Base-by-base conservation (phyloP, 2,888 invertebrate genomes). In the Cynaeus angustus region DNA sequence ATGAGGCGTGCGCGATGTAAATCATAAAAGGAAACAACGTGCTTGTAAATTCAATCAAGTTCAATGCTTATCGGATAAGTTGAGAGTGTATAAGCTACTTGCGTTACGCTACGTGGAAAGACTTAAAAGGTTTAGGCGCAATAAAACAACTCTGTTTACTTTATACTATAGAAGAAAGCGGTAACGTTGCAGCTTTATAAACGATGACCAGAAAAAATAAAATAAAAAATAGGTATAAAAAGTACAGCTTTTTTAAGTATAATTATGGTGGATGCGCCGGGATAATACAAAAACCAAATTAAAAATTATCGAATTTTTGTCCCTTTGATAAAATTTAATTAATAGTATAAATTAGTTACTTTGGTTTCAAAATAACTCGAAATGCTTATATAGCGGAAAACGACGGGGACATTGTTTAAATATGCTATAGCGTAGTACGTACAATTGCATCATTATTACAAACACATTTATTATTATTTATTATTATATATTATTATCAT, bases 21-120 rank as follows among this genome's bases (percentile, higher is more conserved):
- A 74, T 75, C 68, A 72, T 70, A 74, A 68, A 70, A 68, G 62
- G 62, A 69, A 75, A 72, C 72, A 75, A 74, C 71, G 61, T 65
- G 71, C 74, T 74, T 70, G 66, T 74, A 73, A 74, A 73, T 75
- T 72, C 75, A 72, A 74, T 74, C 72, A 74, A 74, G 70, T 73
- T 68, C 71, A 69, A 70, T 66, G 71, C 70, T 74, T 68, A 73
- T 74, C 72, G 70, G 69, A 69, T 74, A 74, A 76, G 55, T 72
- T 72, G 69, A 66, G 66, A 61, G 62, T 65, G 67, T 64, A 66
- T 70, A 70, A 74, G 37, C 58, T 45, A 73, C 71, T 72, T 72
- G 61, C 55, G 62, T 58, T 64, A 59, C 55, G 43, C 43, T 65
- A 65, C 65, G 58, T 62, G 68, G 55, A 37, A 12, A 48, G 37